Conservation (phyloP, 1,140 invertebrate genomes). For the Aphidius gifuensis region DNA sequence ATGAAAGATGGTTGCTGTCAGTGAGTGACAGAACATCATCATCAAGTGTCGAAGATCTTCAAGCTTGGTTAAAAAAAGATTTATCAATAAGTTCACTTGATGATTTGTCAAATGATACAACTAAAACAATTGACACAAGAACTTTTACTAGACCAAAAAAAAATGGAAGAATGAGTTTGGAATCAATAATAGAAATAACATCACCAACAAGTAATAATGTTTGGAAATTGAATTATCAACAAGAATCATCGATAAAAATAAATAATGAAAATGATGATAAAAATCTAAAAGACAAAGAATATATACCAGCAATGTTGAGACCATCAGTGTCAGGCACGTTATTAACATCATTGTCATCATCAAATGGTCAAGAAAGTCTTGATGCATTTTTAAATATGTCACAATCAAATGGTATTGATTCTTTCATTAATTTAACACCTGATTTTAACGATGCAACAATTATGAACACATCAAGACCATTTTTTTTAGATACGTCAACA, state of each 20-base stretch:
- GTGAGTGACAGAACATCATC: not conserved
- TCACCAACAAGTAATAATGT: constrained; percentile 34
- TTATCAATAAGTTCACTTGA: not conserved
- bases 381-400: constrained; percentile 47
- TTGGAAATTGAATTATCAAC: constrained; percentile 32
- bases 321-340: constrained; percentile 16
- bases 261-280: constrained; percentile 13
- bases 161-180: constrained; percentile 45
- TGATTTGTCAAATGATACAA: constrained; percentile 23
- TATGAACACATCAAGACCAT: not conserved
- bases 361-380: constrained; percentile 44
- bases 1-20: constrained; percentile 28
- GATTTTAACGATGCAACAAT: constrained; percentile 37
- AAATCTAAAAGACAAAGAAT: constrained; percentile 26
- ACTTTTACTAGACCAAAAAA: constrained; percentile 56
- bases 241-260: not conserved
- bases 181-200: constrained; percentile 42
- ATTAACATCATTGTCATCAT: constrained; percentile 19
- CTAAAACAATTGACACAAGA: constrained; percentile 49
- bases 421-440: constrained; percentile 45
- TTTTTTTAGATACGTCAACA: not conserved
- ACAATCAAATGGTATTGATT: constrained; percentile 44
- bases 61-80: constrained; percentile 1
- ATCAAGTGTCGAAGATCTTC: not conserved
- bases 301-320: constrained; percentile 36